phyloP scores from a whole-genome alignment of 2,113 vertebrate species.

The Limnothrissa miodon region DNA sequence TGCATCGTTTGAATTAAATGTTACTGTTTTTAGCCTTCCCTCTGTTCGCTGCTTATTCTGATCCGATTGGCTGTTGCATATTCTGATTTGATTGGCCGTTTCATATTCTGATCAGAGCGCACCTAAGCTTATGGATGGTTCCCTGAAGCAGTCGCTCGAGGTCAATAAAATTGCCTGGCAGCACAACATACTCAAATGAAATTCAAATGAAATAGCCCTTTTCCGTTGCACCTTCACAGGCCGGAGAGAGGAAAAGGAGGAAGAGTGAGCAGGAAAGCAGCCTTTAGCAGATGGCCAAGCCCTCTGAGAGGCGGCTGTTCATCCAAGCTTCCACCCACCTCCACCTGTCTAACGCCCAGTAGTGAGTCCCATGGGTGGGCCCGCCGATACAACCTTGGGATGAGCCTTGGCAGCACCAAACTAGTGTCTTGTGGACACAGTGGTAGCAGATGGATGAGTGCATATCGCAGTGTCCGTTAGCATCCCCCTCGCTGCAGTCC shows the following conservation, averaged over 20 bases:
- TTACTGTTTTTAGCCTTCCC: too few species aligned
- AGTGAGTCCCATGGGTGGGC: neutral
- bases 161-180: too few species aligned
- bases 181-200: neutral
- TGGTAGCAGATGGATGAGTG: neutral
- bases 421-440: neutral
- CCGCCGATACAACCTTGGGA: neutral
- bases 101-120: too few species aligned
- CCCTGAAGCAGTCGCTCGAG: too few species aligned
- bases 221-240: neutral
- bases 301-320: slow-evolving; percentile 10
- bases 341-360: neutral
- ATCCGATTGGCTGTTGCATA: too few species aligned
- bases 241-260: slow-evolving; percentile 19
- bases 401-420: neutral
- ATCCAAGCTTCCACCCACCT: neutral
- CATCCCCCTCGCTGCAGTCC: neutral
- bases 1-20: too few species aligned
- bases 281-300: neutral
- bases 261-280: neutral
- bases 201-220: neutral
- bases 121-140: too few species aligned
- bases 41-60: too few species aligned
- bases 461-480: neutral
- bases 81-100: too few species aligned